Conservation (phyloP, 2,113 vertebrate species). For the Diadophis punctatus region DNA sequence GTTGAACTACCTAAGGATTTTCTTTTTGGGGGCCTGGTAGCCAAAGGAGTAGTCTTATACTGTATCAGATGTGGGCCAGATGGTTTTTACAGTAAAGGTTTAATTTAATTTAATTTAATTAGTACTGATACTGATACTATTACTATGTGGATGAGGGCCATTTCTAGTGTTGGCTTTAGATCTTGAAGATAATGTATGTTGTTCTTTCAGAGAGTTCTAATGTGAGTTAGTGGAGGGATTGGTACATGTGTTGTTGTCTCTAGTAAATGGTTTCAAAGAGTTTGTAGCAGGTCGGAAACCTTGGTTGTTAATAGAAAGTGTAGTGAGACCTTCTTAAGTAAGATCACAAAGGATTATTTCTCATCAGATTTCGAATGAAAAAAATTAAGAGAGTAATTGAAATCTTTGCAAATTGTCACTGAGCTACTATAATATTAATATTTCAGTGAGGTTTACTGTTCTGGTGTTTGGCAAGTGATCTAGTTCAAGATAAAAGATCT, state of each 20-base stretch:
- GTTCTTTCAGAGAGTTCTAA: background rate
- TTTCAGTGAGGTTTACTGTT: background rate
- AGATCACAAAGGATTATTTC: background rate
- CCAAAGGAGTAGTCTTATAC: background rate
- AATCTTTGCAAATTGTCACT: background rate
- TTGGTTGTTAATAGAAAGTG: background rate
- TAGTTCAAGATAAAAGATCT: background rate
- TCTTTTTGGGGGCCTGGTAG: background rate
- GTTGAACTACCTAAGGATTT: background rate
- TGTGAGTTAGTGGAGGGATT: background rate
- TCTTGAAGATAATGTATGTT: background rate
- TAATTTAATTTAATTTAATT: background rate
- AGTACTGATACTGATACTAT: background rate
- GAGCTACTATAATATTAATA: background rate
- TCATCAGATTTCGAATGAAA: background rate
- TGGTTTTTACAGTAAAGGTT: background rate
- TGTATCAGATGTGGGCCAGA: background rate
- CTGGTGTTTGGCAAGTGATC: background rate
- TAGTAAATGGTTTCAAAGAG: background rate
- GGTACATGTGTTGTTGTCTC: background rate
- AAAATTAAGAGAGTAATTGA: background rate
- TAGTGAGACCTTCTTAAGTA: background rate
- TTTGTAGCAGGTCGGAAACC: background rate
- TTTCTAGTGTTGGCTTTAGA: background rate
- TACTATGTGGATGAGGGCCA: background rate